These are phyloP conservation scores for Luperina nickerlii DNA, from an alignment of 2,888 invertebrate genomes.

Conservation along the genomic window DNA sequence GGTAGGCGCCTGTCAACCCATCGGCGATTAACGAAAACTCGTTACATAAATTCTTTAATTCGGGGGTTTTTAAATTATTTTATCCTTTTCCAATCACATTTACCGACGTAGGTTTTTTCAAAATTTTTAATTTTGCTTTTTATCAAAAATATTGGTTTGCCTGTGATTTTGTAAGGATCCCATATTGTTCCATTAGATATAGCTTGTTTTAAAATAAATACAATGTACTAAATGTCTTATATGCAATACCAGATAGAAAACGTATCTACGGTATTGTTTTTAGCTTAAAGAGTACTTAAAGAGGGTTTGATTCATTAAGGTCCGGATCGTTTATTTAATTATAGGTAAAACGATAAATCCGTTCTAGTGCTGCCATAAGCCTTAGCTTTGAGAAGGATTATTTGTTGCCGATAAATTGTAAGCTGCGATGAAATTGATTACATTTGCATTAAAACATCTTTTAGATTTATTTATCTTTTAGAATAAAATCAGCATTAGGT, in stretches of 20 bases:
- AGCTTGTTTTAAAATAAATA: too few relatives aligned
- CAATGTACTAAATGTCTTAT: too few relatives aligned
- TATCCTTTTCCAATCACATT: too few relatives aligned
- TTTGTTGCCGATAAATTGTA: slow-evolving; percentile 38
- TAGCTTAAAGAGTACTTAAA: slow-evolving; percentile 3
- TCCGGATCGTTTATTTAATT: slow-evolving; percentile 49
- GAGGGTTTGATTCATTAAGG: slow-evolving; percentile 20
- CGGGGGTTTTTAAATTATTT: too few relatives aligned
- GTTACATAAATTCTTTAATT: too few relatives aligned
- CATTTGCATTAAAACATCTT: not conserved
- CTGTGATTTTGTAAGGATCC: not conserved
- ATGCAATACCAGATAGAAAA: not conserved
- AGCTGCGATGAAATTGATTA: slow-evolving; percentile 25
- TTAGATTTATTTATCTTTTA: not conserved
- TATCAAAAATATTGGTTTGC: too few relatives aligned
- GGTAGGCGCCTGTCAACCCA: not conserved
- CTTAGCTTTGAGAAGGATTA: slow-evolving; percentile 38
- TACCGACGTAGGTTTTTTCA: too few relatives aligned
- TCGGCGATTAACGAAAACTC: not conserved
- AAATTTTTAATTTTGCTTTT: too few relatives aligned
- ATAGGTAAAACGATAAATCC: slow-evolving; percentile 52
- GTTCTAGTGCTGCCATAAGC: slow-evolving; percentile 43
- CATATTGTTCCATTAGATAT: too few relatives aligned
- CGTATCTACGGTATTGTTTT: not conserved
- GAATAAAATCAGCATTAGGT: too few relatives aligned